These are phyloP conservation scores for Haliclona indistincta DNA, from an alignment of 37 sponge, comb jelly and placozoan genomes.

Conservation along the genomic window DNA sequence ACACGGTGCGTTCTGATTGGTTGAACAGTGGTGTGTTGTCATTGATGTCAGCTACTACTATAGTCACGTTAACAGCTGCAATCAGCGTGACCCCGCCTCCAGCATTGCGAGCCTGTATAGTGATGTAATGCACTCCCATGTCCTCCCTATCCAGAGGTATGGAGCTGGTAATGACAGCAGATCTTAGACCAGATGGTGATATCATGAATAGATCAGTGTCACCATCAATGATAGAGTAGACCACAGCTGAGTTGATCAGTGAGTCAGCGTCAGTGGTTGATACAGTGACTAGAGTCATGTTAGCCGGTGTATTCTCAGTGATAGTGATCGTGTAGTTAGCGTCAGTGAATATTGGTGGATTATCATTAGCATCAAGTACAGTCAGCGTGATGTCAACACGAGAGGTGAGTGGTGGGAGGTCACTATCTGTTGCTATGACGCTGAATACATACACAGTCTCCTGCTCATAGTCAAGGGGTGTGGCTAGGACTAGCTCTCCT, in stretches of 20 bases:
- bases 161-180: conserved; percentile 25
- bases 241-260: conserved; percentile 22
- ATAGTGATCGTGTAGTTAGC: conserved; percentile 14
- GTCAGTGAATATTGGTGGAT: conserved; percentile 44
- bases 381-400: conserved; percentile 7
- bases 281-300: conserved; percentile 22
- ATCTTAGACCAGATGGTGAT: conserved; percentile 12
- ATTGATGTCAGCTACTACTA: conserved; percentile 42
- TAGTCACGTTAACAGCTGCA: conserved; percentile 21
- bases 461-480: conserved; percentile 31
- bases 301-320: conserved; percentile 33
- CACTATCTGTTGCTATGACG: conserved; percentile 51
- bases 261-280: conserved; percentile 47
- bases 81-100: conserved; percentile 28
- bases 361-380: conserved; percentile 50
- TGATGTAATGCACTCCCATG: conserved; percentile 11
- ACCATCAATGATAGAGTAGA: conserved; percentile 22
- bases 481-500: conserved; percentile 4
- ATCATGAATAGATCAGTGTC: conserved; percentile 40
- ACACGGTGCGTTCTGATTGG: conserved; percentile 6
- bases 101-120: conserved; percentile 39
- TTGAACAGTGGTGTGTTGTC: conserved; percentile 55
- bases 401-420: conserved; percentile 33
- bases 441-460: background rate
- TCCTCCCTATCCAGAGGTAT: conserved; percentile 49